Conservation (phyloP, 2,888 invertebrate species). For the Scaptomyza caliginosa region DNA sequence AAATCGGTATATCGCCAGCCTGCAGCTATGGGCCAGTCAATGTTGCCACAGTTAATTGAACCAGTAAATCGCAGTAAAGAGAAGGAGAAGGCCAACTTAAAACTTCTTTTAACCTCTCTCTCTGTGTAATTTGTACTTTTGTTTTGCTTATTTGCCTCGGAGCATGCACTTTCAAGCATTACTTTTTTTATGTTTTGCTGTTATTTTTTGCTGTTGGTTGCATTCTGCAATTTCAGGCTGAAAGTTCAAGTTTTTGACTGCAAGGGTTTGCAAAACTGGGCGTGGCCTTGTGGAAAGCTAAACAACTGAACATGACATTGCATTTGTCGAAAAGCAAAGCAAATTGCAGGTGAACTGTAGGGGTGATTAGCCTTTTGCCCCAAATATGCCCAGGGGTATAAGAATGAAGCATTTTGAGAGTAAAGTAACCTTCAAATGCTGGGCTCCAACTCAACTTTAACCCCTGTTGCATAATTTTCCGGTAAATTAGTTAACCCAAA, state of each 20-base stretch:
- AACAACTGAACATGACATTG: slow-evolving; percentile 34
- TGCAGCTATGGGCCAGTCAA: slow-evolving; percentile 48
- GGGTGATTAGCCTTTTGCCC: not conserved
- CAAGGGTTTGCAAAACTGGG: slow-evolving; percentile 9
- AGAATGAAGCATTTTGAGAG: no score
- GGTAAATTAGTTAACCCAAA: slow-evolving; percentile 56
- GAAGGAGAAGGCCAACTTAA: not conserved
- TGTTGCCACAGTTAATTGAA: slow-evolving; percentile 64
- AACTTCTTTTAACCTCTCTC: slow-evolving; percentile 1
- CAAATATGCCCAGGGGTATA: not conserved
- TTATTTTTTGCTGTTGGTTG: no score
- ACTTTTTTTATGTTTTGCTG: slow-evolving; percentile 14
- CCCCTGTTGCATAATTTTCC: slow-evolving; percentile 42
- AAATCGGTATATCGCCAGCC: slow-evolving; percentile 40
- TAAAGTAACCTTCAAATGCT: not conserved
- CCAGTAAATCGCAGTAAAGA: slow-evolving; percentile 47
- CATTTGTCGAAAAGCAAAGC: slow-evolving; percentile 3
- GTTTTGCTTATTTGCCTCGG: slow-evolving; percentile 17
- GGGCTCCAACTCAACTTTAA: not conserved
- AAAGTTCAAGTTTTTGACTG: slow-evolving; percentile 34
- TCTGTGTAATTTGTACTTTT: slow-evolving; percentile 48
- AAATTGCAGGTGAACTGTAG: slow-evolving; percentile 23
- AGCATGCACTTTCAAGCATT: slow-evolving; percentile 44
- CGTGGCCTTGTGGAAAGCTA: slow-evolving; percentile 20
- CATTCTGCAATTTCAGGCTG: slow-evolving; percentile 13